Base-by-base conservation (phyloP, 2,113 vertebrate species). In the Hiodon tergisus region DNA sequence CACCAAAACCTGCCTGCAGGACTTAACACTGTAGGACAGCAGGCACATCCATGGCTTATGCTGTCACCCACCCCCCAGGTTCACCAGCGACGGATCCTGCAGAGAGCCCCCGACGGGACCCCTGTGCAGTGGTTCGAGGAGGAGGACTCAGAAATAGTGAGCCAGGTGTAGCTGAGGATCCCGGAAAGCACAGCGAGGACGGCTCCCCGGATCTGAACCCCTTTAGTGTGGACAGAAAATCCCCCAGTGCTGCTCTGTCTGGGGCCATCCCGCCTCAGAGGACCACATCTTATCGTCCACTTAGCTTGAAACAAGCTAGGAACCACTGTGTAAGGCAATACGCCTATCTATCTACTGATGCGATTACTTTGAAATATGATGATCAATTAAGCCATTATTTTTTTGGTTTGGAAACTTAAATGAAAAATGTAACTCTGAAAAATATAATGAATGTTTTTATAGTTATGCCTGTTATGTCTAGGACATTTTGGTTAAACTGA, bases 51-150 rank as follows among this genome's bases (percentile, higher is more conserved):
- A 70, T 66, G 61, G 55, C 13, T 53, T 50, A 48, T 6, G 54
- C 50, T 66, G 51, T 66, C 16, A 5, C 61, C 63, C 46, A 9
- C 47, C 72, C 52, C 55, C 3, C 88, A 95, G 93, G 86, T 85
- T 74, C 85, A 88, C 0, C 84, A 89, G 3, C 87, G 92, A 16
- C 83, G 91, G 57, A 82, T 95, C 68, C 90, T 95, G 48, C 92
- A 93, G 82, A 82, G 93, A 67, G 90, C 92, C 2, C 81, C 90
- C 0, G 94, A 96, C 3, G 94, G 94, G 72, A 90, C 88, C 4
- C 94, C 94, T 0, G 67, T 95, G 78, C 94, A 95, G 85, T 92
- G 94, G 87, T 95, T 92, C 13, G 87, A 93, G 0, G 92, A 93
- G 1, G 90, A 94, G 70, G 93, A 94, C 0, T 87, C 90, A 4